These are phyloP conservation scores for Dasysyrphus tricinctus DNA, from an alignment of 2,888 invertebrate genomes.

Conservation along the genomic window DNA sequence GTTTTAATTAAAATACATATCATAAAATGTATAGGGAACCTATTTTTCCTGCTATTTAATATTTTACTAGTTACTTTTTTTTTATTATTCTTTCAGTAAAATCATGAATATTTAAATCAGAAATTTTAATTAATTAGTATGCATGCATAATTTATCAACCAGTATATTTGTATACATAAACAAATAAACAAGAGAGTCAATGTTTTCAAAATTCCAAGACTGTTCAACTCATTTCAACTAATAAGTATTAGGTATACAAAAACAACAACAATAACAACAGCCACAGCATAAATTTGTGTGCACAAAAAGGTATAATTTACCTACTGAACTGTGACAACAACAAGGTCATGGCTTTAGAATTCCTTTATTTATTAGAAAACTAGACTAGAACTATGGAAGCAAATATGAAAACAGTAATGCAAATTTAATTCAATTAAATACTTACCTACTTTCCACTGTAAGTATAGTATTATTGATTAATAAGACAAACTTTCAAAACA, in stretches of 20 bases:
- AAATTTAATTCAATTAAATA: constrained; percentile 23
- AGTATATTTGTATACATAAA: too few relatives aligned
- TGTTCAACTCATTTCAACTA: background rate
- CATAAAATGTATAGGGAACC: too few relatives aligned
- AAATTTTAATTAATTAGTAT: too few relatives aligned
- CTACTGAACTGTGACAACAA: constrained; percentile 24
- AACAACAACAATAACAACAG: background rate
- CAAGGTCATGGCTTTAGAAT: constrained; percentile 4
- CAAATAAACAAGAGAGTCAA: background rate
- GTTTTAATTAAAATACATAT: too few relatives aligned
- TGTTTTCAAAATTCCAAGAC: background rate
- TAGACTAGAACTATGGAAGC: background rate
- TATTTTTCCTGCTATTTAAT: too few relatives aligned
- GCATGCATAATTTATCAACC: too few relatives aligned
- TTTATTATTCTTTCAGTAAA: too few relatives aligned
- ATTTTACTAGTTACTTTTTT: too few relatives aligned
- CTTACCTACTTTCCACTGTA: constrained; percentile 1
- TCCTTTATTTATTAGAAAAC: background rate
- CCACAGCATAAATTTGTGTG: background rate
- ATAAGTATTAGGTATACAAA: background rate
- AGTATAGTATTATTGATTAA: too few relatives aligned
- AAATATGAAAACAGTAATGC: background rate
- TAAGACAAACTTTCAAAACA: background rate
- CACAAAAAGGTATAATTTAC: constrained; percentile 8
- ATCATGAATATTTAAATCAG: too few relatives aligned